Conservation (phyloP, 2,113 vertebrate species). For the Nannobrachium achirus region DNA sequence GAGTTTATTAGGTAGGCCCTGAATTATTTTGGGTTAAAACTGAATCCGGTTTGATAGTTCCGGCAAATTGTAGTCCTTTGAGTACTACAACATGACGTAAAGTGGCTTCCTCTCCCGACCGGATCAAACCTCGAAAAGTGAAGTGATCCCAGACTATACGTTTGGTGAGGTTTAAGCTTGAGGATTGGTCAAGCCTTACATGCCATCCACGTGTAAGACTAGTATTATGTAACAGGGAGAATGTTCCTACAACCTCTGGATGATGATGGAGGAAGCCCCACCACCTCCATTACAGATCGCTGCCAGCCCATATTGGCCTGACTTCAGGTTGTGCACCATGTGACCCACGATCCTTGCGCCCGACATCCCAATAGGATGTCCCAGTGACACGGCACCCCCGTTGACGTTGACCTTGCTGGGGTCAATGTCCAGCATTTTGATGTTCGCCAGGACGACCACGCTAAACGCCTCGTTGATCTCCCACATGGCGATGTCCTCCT, state of each 20-base stretch:
- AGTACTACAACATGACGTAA: no score
- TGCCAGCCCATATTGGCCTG: slow-evolving; percentile 92
- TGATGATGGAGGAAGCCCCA: slow-evolving; percentile 91
- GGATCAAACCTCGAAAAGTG: no score
- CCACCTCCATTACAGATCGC: slow-evolving; percentile 97
- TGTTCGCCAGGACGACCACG: slow-evolving; percentile 93
- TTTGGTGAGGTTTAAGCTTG: no score
- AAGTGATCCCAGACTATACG: no score
- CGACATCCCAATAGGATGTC: slow-evolving; percentile 98
- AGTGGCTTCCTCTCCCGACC: no score
- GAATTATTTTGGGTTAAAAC: no score
- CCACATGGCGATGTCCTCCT: slow-evolving; percentile 95
- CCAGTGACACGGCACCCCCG: slow-evolving; percentile 94
- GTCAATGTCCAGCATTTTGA: slow-evolving; percentile 95
- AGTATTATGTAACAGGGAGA: neutral
- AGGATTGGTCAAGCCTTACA: no score
- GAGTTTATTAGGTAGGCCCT: no score
- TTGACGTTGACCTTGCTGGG: slow-evolving; percentile 91
- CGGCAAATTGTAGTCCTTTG: no score
- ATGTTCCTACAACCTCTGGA: slow-evolving; percentile 83
- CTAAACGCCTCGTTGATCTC: slow-evolving; percentile 99
- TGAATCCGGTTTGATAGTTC: no score
- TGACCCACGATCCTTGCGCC: slow-evolving; percentile 94
- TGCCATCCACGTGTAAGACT: no score
- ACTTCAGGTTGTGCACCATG: slow-evolving; percentile 88